phyloP scores from a whole-genome alignment of 2,888 invertebrate species.

The Pelosia muscerda region DNA sequence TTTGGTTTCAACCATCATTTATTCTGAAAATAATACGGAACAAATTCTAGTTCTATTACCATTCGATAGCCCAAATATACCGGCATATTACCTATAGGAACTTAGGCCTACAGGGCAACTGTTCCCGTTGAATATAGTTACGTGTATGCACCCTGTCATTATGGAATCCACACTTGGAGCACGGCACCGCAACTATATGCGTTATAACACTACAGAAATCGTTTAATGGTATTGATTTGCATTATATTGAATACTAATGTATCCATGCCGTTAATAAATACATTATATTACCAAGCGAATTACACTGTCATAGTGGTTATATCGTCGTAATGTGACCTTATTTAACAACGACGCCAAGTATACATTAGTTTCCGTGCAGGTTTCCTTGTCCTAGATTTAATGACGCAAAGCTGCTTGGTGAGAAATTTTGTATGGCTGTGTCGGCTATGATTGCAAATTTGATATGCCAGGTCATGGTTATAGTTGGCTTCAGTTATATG shows the following conservation, averaged over 20 bases:
- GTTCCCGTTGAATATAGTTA: too few species aligned
- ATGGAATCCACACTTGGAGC: too few species aligned
- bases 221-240: not conserved
- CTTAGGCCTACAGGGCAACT: too few species aligned
- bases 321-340: conserved; percentile 3
- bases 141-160: too few species aligned
- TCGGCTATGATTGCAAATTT: not conserved
- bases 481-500: not conserved
- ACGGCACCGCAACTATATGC: not conserved
- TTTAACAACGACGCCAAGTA: conserved; percentile 6
- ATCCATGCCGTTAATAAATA: not conserved
- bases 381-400: conserved; percentile 4
- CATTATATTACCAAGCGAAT: not conserved
- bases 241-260: conserved; percentile 1
- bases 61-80: too few species aligned
- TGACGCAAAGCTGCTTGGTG: not conserved
- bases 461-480: not conserved
- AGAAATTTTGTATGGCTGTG: not conserved
- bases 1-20: too few species aligned
- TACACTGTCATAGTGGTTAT: not conserved
- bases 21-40: too few species aligned
- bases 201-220: not conserved
- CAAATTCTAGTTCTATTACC: too few species aligned
- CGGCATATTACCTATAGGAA: too few species aligned
- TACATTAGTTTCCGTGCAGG: not conserved